Evolutionary conservation across 1,140 invertebrate species (phyloP).

Genomic region (Monochamus saltuarius): DNA sequence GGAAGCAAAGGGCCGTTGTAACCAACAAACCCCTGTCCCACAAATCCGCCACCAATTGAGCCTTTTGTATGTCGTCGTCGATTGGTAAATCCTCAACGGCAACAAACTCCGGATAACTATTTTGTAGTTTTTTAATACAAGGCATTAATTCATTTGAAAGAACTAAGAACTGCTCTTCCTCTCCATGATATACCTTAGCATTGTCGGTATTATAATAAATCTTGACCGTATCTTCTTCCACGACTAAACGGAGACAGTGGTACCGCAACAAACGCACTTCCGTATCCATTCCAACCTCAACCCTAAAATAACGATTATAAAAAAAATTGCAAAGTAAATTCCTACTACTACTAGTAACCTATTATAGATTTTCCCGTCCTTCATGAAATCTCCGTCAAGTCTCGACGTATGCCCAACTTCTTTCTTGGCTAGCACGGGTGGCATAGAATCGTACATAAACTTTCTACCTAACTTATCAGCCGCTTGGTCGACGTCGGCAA

Average conservation of each 20-base stretch:
- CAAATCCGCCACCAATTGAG: slow-evolving; percentile 62
- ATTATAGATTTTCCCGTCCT: slow-evolving; percentile 62
- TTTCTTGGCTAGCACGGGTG: slow-evolving; percentile 69
- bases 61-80: slow-evolving; percentile 61
- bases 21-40: slow-evolving; percentile 73
- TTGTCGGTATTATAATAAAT: slow-evolving; percentile 85
- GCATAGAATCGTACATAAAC: slow-evolving; percentile 84
- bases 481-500: slow-evolving; percentile 76
- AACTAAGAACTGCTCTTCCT: slow-evolving; percentile 77
- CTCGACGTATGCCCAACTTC: slow-evolving; percentile 70
- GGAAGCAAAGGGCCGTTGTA: slow-evolving; percentile 47
- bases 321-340: too few species aligned
- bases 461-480: slow-evolving; percentile 83
- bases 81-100: slow-evolving; percentile 71
- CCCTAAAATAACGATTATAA: too few species aligned
- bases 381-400: slow-evolving; percentile 69
- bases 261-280: slow-evolving; percentile 41
- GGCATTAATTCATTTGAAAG: slow-evolving; percentile 65
- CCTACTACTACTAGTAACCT: too few species aligned
- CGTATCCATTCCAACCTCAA: slow-evolving; percentile 40
- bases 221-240: slow-evolving; percentile 61
- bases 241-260: slow-evolving; percentile 62
- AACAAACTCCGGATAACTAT: slow-evolving; percentile 74
- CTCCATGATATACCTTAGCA: slow-evolving; percentile 78
- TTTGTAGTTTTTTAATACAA: slow-evolving; percentile 71